A percentile compares a stretch with the other conserved stretches of the same genome.
These are phyloP conservation scores for Oxyteleia sp. DNA, from an alignment of 2,888 invertebrate species.

Conservation along the genomic window DNA sequence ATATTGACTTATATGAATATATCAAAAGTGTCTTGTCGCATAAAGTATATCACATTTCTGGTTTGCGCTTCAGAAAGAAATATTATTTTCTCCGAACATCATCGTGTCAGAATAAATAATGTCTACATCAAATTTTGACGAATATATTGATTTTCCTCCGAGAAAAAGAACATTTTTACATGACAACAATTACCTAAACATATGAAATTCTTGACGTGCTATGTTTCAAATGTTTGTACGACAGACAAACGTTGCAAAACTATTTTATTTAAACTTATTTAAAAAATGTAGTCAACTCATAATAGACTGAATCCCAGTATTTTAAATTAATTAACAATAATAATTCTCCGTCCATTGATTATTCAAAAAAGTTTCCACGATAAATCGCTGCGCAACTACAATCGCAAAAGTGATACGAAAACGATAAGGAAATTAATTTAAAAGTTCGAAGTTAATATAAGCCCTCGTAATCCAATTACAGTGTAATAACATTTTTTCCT, in stretches of 20 bases:
- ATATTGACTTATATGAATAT: constrained; percentile 55
- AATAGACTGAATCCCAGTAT: too few relatives aligned
- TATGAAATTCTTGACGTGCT: constrained; percentile 3
- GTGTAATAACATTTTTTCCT: constrained; percentile 19
- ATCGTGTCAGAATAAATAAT: constrained; percentile 64
- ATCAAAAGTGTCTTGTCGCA: constrained; percentile 56
- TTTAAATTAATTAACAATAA: background rate
- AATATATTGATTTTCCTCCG: constrained; percentile 45
- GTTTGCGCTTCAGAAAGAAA: constrained; percentile 47
- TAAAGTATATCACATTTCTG: constrained; percentile 49
- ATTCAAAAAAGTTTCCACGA: background rate
- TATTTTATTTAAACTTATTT: too few relatives aligned
- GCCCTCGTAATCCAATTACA: constrained; percentile 18
- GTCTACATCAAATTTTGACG: constrained; percentile 37
- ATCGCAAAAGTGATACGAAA: background rate
- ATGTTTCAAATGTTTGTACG: too few relatives aligned
- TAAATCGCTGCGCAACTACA: background rate
- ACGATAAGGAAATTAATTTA: background rate
- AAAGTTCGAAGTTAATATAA: background rate
- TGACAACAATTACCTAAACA: constrained; percentile 28
- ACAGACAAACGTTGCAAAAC: too few relatives aligned
- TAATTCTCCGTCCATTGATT: background rate
- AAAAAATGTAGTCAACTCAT: too few relatives aligned
- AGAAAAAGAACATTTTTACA: constrained; percentile 12
- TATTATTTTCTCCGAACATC: constrained; percentile 59